Evolutionary conservation across 2,113 vertebrate genomes (phyloP).

Genomic region (Zapus hudsonius): DNA sequence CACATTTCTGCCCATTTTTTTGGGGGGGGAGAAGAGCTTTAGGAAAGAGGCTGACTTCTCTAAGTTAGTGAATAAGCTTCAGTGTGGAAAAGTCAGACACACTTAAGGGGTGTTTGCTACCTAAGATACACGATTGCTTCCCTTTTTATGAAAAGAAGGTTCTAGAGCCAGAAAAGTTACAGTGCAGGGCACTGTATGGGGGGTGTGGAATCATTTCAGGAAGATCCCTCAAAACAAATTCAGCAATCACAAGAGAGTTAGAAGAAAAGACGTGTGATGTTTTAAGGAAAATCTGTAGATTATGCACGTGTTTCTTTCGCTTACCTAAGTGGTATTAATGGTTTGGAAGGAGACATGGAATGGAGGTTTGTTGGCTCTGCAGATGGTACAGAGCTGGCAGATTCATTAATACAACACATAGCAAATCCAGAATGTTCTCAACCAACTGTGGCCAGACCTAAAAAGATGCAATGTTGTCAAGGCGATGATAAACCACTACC

Average conservation of each 20-base stretch:
- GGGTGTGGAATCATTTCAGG: conserved; percentile 22
- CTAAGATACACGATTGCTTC: not conserved
- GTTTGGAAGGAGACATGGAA: not conserved
- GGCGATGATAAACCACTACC: not conserved
- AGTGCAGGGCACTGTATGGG: not conserved
- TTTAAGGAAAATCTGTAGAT: not conserved
- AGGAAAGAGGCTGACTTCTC: conserved; percentile 25
- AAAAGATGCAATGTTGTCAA: not conserved
- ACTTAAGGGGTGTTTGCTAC: not conserved
- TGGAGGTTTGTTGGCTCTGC: not conserved
- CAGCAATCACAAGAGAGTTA: not conserved
- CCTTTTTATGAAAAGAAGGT: conserved; percentile 6
- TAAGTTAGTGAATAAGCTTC: conserved; percentile 16
- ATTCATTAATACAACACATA: not conserved
- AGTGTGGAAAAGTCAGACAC: conserved; percentile 6
- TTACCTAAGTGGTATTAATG: not conserved
- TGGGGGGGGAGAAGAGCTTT: not conserved
- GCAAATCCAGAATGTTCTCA: conserved; percentile 10
- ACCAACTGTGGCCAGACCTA: not conserved
- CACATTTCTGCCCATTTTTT: not conserved
- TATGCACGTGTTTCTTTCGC: not conserved
- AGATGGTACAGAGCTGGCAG: conserved; percentile 8
- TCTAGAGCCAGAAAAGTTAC: conserved; percentile 16
- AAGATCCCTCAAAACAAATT: conserved; percentile 12
- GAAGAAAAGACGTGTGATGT: not conserved